phyloP scores from a whole-genome alignment of 2,797 vertebrate genomes.

The Tokudaia muenninki region DNA sequence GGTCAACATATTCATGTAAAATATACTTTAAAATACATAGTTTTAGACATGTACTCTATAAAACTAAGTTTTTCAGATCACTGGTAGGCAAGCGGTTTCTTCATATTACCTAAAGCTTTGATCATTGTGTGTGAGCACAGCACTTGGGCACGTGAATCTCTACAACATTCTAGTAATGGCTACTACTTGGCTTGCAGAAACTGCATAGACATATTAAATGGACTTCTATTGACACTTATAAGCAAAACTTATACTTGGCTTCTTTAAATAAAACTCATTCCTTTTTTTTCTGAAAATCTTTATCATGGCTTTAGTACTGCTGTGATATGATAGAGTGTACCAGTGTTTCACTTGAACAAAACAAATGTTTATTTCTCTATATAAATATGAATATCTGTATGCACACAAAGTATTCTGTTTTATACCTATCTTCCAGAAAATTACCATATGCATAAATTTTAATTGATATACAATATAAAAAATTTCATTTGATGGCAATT shows the following conservation, averaged over 20 bases:
- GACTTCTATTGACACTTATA: neutral
- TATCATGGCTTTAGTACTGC: neutral
- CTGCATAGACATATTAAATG: neutral
- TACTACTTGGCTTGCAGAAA: neutral
- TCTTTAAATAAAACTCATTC: constrained; percentile 10
- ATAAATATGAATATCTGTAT: neutral
- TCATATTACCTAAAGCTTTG: neutral
- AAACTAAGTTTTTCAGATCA: neutral
- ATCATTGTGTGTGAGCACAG: neutral
- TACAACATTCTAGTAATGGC: neutral
- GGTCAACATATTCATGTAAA: neutral
- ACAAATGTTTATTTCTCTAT: neutral
- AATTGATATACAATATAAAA: neutral
- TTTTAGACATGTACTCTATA: neutral
- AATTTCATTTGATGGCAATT: constrained; percentile 30
- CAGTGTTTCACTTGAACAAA: constrained; percentile 17
- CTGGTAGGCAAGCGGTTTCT: neutral
- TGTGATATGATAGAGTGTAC: neutral
- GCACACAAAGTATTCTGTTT: neutral
- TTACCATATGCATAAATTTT: neutral
- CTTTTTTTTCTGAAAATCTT: neutral
- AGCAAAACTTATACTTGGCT: neutral
- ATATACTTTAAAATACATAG: neutral
- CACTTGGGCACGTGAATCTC: neutral
- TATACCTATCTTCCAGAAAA: constrained; percentile 17